phyloP scores from a whole-genome alignment of 2,888 invertebrate genomes.

The Dasypolia templi region DNA sequence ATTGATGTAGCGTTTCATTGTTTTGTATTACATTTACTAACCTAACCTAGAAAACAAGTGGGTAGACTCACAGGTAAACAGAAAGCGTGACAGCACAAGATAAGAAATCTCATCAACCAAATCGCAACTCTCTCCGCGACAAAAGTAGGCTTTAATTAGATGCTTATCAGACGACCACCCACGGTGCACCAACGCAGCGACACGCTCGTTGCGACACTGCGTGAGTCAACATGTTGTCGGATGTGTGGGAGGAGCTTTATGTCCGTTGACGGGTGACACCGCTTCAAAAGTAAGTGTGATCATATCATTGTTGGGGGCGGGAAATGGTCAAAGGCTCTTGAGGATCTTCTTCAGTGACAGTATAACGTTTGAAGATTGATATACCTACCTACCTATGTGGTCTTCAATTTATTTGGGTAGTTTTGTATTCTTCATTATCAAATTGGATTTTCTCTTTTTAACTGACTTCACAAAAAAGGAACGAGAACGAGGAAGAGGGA shows the following conservation, averaged over 20 bases:
- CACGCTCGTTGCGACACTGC: slow-evolving; percentile 81
- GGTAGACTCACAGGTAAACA: neutral
- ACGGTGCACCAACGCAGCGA: slow-evolving; percentile 77
- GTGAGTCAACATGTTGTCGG: slow-evolving; percentile 76
- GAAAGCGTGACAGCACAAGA: neutral
- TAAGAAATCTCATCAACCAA: slow-evolving; percentile 40
- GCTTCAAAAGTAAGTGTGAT: slow-evolving; percentile 57
- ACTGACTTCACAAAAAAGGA: too few species aligned
- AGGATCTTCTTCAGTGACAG: slow-evolving; percentile 41
- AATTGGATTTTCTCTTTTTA: too few species aligned
- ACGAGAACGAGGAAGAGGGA: too few species aligned
- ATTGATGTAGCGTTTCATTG: neutral
- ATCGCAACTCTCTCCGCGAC: slow-evolving; percentile 60
- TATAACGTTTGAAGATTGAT: slow-evolving; percentile 17
- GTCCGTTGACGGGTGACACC: slow-evolving; percentile 60
- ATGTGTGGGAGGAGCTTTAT: slow-evolving; percentile 70
- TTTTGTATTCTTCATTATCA: neutral
- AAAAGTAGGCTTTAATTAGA: slow-evolving; percentile 85
- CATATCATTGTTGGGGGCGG: slow-evolving; percentile 52
- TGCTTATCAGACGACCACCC: slow-evolving; percentile 86
- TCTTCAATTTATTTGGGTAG: neutral
- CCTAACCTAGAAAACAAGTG: neutral
- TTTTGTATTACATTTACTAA: neutral
- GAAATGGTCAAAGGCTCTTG: slow-evolving; percentile 46
- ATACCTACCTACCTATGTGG: slow-evolving; percentile 17